These are phyloP conservation scores for Siniperca scherzeri DNA, from an alignment of 2,797 vertebrate genomes.

Conservation along the genomic window DNA sequence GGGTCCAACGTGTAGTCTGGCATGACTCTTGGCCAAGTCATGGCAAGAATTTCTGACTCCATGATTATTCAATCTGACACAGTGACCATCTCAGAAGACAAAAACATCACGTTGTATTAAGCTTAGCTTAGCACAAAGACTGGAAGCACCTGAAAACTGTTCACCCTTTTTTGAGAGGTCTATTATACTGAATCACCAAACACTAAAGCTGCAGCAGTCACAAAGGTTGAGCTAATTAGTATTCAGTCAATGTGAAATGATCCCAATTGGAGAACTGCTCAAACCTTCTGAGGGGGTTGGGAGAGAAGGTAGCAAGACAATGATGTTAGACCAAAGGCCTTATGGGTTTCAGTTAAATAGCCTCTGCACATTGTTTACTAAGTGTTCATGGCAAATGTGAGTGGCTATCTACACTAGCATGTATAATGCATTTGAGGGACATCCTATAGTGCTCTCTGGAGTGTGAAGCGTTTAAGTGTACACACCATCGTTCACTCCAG, in stretches of 20 bases:
- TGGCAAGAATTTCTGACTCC: neutral
- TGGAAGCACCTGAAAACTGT: neutral
- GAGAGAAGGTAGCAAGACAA: neutral
- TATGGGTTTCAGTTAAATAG: constrained; percentile 39
- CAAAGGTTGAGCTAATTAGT: neutral
- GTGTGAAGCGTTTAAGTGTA: constrained; percentile 24
- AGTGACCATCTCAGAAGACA: neutral
- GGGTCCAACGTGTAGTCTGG: neutral
- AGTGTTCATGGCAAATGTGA: constrained; percentile 34
- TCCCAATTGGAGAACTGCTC: neutral
- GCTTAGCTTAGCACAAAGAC: neutral
- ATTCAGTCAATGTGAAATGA: constrained; percentile 4
- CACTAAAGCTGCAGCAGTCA: neutral
- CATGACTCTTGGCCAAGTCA: neutral
- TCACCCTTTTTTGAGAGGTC: neutral
- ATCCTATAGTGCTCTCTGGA: constrained; percentile 43
- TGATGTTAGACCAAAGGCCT: constrained; percentile 32
- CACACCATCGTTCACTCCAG: constrained; percentile 36
- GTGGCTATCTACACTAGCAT: constrained; percentile 32
- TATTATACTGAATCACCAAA: neutral
- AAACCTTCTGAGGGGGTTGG: neutral
- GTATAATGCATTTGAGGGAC: constrained; percentile 58
- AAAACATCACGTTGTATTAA: neutral
- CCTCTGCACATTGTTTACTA: constrained; percentile 34
- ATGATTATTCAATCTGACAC: neutral